A percentile compares a stretch with the other conserved stretches of the same genome.
These are phyloP conservation scores for Phyllotreta cruciferae DNA, from an alignment of 2,888 invertebrate species.

Conservation along the genomic window DNA sequence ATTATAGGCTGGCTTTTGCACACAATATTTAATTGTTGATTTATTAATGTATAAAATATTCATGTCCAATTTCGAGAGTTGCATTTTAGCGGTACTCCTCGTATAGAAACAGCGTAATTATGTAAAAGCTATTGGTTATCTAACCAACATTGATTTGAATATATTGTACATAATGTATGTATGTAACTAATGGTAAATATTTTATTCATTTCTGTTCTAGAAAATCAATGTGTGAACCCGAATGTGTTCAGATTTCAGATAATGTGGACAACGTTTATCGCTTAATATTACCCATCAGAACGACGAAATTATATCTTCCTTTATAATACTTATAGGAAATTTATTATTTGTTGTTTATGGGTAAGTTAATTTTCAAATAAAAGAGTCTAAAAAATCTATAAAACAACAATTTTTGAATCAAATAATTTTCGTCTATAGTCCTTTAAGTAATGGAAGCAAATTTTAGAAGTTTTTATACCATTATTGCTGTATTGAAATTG, in stretches of 20 bases:
- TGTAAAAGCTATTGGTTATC: constrained; percentile 34
- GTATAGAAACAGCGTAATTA: constrained; percentile 25
- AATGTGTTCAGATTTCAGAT: constrained; percentile 9
- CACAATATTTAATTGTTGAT: not conserved
- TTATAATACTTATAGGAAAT: no score
- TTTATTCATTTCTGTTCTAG: constrained; percentile 31
- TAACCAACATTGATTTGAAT: constrained; percentile 34
- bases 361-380: no score
- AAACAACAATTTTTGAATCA: no score
- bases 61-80: constrained; percentile 1
- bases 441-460: no score
- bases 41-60: constrained; percentile 9
- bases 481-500: not conserved
- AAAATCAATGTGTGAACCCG: constrained; percentile 31
- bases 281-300: not conserved
- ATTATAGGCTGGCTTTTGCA: not conserved
- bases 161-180: constrained; percentile 36
- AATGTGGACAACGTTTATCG: not conserved
- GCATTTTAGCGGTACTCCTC: constrained; percentile 16
- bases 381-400: no score
- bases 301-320: no score
- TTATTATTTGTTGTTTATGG: not conserved
- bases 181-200: constrained; percentile 36
- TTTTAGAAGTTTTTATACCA: not conserved
- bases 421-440: not conserved